These are phyloP conservation scores for Dynastes hyllus DNA, from an alignment of 2,888 invertebrate genomes.

Conservation along the genomic window DNA sequence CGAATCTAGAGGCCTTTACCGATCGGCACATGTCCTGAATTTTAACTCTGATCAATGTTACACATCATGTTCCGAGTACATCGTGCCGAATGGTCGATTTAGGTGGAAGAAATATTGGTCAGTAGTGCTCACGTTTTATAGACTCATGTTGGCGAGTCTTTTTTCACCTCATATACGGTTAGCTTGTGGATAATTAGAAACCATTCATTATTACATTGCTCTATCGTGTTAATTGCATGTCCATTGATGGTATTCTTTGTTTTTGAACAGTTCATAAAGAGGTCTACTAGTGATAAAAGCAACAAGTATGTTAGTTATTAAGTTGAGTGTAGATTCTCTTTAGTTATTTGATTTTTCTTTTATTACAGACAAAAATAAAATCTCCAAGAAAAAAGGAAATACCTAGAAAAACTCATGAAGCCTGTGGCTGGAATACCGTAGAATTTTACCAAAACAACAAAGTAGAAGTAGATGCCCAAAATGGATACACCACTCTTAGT, in stretches of 20 bases:
- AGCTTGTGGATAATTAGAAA: neutral
- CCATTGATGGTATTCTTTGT: too few relatives aligned
- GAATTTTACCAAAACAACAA: neutral
- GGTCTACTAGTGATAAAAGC: neutral
- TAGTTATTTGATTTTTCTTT: too few relatives aligned
- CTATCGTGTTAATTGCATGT: neutral
- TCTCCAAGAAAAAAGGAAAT: too few relatives aligned
- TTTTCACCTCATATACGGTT: constrained; percentile 5
- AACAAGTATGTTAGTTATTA: too few relatives aligned
- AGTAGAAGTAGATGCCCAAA: neutral
- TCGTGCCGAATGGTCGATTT: neutral
- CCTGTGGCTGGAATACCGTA: neutral
- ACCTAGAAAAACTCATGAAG: neutral
- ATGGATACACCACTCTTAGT: constrained; percentile 44
- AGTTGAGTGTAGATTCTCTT: too few relatives aligned
- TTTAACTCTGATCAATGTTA: constrained; percentile 15
- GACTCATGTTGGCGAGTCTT: neutral
- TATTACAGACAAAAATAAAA: too few relatives aligned
- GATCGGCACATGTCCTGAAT: constrained; percentile 27
- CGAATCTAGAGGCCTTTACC: constrained; percentile 31
- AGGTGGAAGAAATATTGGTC: constrained; percentile 58
- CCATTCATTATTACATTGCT: constrained; percentile 18
- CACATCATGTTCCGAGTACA: neutral
- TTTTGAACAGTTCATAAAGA: neutral
- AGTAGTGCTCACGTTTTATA: constrained; percentile 61